These are phyloP conservation scores for Alethe castanea DNA, from an alignment of 2,113 vertebrate genomes.

Conservation along the genomic window DNA sequence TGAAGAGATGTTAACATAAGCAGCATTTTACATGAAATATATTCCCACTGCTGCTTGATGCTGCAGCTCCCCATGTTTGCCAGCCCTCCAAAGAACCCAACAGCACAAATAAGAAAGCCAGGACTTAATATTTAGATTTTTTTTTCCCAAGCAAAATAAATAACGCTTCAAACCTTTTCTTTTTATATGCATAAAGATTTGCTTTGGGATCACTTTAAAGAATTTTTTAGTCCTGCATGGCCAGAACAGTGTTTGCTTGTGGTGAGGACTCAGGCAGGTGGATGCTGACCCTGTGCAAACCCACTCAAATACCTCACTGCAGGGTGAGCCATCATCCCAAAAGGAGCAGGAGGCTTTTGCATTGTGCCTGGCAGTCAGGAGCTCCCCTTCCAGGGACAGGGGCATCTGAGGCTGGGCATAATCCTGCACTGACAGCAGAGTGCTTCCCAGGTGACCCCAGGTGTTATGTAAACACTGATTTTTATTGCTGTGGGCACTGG, in stretches of 20 bases:
- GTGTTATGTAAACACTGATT: not conserved
- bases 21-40: slow-evolving; percentile 40
- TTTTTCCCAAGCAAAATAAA: not conserved
- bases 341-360: not conserved
- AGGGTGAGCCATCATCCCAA: not conserved
- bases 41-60: not conserved
- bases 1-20: slow-evolving; percentile 52
- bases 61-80: not conserved
- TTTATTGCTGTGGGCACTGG: not conserved
- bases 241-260: not conserved
- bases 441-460: not conserved
- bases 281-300: not conserved
- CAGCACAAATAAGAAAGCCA: not conserved
- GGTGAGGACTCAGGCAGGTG: not conserved
- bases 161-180: not conserved
- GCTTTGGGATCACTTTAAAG: not conserved
- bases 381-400: not conserved
- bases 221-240: not conserved
- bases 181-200: not conserved
- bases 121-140: not conserved
- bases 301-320: fast-evolving
- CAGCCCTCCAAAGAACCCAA: not conserved
- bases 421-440: not conserved
- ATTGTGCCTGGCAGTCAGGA: not conserved
- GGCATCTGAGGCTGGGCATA: fast-evolving